Evolutionary conservation across 2,113 vertebrate species (phyloP), one percentile per base, ranked within the genome.

Genomic region (Catharus minimus): DNA sequence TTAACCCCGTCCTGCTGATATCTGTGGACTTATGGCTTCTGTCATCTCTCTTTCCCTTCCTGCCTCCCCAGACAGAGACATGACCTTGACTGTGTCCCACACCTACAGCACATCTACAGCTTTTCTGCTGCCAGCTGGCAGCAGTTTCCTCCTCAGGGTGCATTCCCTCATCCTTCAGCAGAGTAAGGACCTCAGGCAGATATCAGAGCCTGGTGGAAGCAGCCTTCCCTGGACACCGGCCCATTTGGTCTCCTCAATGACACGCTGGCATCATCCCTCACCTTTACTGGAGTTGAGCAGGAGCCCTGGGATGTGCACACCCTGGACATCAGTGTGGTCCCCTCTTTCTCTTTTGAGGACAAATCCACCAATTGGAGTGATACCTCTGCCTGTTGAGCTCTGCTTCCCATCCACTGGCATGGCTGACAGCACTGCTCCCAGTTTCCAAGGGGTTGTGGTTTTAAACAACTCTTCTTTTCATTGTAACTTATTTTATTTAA

Each of bases 391-490:
- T 24, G 41, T 1, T 2, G 58, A 78, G 9, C 49, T 89, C 26
- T 0, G 0, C 44, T 68, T 82, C 68, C 23, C 55, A 47, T 39
- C 27, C 8, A 4, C 2, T 3, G 20, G 56, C 8, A 11, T 3
- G 32, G 57, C 75, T 10, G 38, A 64, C 33, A 41, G 21, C 66
- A 28, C 33, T 64, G 7, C 49, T 92, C 89, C 79, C 86, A 47
- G 0, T 75, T 92, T 93, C 65, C 20, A 33, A 71, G 56, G 15
- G 23, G 21, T 2, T 78, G 49, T 72, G 71, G 17, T 75, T 93
- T 95, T 83, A 66, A 80, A 78, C 33, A 79, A 75, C 39, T 92
- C 83, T 93, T 77, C 23, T 73, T 89, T 75, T 87, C 90, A 65
- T 83, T 85, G 85, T 88, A 90, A 69, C 65, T 68, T 88, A 39